Conservation (phyloP, 2,797 vertebrate species). For the Hippoglossus hippoglossus region DNA sequence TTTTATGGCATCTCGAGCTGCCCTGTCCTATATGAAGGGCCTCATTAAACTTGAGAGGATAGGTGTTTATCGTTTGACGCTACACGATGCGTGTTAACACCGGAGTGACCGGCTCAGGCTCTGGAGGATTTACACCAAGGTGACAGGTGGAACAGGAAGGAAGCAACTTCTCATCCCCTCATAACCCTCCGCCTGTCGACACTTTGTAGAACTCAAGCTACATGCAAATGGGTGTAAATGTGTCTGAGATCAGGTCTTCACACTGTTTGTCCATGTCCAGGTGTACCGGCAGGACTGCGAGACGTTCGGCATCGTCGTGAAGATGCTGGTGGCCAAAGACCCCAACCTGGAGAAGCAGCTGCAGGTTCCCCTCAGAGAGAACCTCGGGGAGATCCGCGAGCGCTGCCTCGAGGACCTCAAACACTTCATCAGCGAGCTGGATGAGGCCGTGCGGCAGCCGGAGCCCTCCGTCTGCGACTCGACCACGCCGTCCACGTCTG, state of each 20-base stretch:
- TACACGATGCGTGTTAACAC: slow-evolving; percentile 61
- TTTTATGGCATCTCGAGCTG: slow-evolving; percentile 55
- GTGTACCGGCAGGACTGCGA: slow-evolving; percentile 97
- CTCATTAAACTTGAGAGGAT: slow-evolving; percentile 65
- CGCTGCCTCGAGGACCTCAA: slow-evolving; percentile 95
- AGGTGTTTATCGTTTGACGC: slow-evolving; percentile 64
- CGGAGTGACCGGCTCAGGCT: slow-evolving; percentile 46
- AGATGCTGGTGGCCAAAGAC: slow-evolving; percentile 98
- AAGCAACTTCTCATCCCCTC: slow-evolving; percentile 41
- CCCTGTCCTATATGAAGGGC: slow-evolving; percentile 47
- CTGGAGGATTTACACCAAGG: slow-evolving; percentile 58
- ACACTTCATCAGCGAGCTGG: slow-evolving; percentile 88
- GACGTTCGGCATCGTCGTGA: slow-evolving; percentile 98
- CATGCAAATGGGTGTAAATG: slow-evolving; percentile 7
- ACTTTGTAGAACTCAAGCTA: slow-evolving; percentile 11
- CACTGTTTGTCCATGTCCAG: slow-evolving; percentile 66
- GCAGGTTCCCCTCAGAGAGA: slow-evolving; percentile 93
- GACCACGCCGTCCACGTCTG: slow-evolving; percentile 33
- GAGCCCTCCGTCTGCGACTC: slow-evolving; percentile 68
- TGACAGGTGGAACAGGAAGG: slow-evolving; percentile 67
- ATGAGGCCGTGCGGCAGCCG: slow-evolving; percentile 74
- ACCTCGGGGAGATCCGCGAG: slow-evolving; percentile 95
- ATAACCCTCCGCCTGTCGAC: slow-evolving; percentile 10
- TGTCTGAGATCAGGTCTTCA: background rate
- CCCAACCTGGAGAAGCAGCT: slow-evolving; percentile 93